Evolutionary conservation across 1,140 invertebrate species (phyloP), one percentile per base, ranked within the genome.

Genomic region (Ceratoteleas bidentatus): DNA sequence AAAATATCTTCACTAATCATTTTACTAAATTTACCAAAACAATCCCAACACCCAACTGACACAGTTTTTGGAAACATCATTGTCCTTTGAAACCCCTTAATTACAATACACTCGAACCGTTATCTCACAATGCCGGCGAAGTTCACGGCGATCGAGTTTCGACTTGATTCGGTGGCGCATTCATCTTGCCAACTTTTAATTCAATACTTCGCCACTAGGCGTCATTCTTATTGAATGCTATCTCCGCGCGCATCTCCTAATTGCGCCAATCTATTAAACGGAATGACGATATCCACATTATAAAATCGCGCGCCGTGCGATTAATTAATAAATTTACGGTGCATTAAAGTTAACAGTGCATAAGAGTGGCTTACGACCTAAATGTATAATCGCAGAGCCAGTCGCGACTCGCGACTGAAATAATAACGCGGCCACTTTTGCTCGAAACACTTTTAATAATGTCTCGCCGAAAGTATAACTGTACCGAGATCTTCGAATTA

Each of bases 161-260:
- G 11, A 54, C 52, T 54, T 33, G n/a, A 11, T 54, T 54, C 11
- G 24, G 24, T 7, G 32, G 15, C 33, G n/a, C 32, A 54, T 54
- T 54, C 34, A 32, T 54, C 52, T 54, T 34, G 32, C 9, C 13
- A 54, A 54, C 53, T 54, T 54, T 54, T 54, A 54, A 54, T 33
- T 54, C 53, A 36, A 54, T 54, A 34, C 32, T 33, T 40, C 10
- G 10, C 10, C 10, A 40, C 36, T 40, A 2, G 10, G 10, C 7
- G 36, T 40, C 10, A 11, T 11, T 40, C 36, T 40, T 40, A 40
- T 40, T 40, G 36, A 40, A 40, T 9, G 36, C 6, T 11, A 40
- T 11, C 36, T 40, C 36, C 36, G 10, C 36, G 36, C 36, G 10
- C 36, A 11, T 11, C 36, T 40, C 36, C 10, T 40, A 11, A 40